Evolutionary conservation across 2,113 vertebrate species (phyloP), one percentile per base, ranked within the genome.

Genomic region (Oncorhynchus tshawytscha): DNA sequence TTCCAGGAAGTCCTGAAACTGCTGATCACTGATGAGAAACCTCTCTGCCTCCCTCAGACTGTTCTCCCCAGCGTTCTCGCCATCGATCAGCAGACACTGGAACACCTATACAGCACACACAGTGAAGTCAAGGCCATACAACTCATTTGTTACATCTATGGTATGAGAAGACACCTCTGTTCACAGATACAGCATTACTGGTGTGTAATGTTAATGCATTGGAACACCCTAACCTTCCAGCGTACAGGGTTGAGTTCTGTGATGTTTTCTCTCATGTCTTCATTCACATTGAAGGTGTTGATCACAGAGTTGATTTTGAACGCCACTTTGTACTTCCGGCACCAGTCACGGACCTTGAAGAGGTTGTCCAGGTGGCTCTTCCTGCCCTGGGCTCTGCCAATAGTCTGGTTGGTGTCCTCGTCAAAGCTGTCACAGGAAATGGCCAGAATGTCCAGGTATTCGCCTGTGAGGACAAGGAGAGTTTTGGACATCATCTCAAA

Each of bases 221-320:
- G 59, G 59, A n/a, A 57, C 73, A 68, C 9, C 0, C 1, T 0
- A 0, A 99, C 96, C 93, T 99, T 99, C 97, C 97, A 99, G 82
- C 97, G 96, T 70, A 98, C 93, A 0, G 97, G 97, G 78, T 87
- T 94, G 9, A 99, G 93, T 3, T 81, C 77, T 11, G 48, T 69
- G 71, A 99, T 96, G 51, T 93, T 77, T 1, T 95, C 91, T 0
- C 79, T 87, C 96, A 99, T 97, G 71, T 99, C 95, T 84, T 99
- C 96, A 0, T 96, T 92, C 27, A 95, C 62, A 1, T 99, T 99
- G 87, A 95, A 99, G 25, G 91, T 95, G 84, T 97, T 99, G 80
- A 99, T 95, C 70, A 99, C 97, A 0, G 97, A 97, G 76, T 99
- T 99, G 82, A 99, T 94, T 86, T 99, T 99, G 90, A 99, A 98